Evolutionary conservation across 2,797 vertebrate species (phyloP).

Genomic region (Hydrocynus forskahlii): DNA sequence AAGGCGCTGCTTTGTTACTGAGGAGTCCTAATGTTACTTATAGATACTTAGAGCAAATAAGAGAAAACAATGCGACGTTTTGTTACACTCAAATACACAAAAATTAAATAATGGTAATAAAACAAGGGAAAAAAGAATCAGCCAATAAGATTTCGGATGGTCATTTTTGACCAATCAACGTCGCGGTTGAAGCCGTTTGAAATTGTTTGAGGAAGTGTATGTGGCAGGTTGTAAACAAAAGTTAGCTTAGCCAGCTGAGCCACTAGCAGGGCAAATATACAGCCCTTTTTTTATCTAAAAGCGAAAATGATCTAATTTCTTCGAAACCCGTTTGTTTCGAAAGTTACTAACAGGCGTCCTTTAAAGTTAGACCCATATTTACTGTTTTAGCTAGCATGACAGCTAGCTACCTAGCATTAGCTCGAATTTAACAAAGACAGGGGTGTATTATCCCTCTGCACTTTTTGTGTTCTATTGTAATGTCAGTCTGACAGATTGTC

Average conservation of each 20-base stretch:
- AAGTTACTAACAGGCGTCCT: not conserved
- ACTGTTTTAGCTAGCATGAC: not conserved
- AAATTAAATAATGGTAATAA: too few relatives aligned
- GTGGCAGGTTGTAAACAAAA: constrained; percentile 77
- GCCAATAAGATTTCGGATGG: constrained; percentile 61
- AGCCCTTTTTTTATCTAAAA: not conserved
- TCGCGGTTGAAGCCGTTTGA: constrained; percentile 69
- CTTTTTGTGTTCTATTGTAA: not conserved
- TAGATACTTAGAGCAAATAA: not conserved
- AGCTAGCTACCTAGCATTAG: not conserved
- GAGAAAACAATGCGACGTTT: too few relatives aligned
- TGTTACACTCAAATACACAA: too few relatives aligned
- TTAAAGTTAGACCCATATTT: too few relatives aligned
- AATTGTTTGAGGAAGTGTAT: constrained; percentile 80
- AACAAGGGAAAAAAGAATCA: not conserved
- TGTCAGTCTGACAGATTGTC: not conserved
- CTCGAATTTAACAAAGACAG: constrained; percentile 46
- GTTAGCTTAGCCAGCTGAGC: constrained; percentile 38
- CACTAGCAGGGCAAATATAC: not conserved
- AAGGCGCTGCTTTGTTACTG: not conserved
- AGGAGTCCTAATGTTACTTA: not conserved
- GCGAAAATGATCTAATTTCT: not conserved
- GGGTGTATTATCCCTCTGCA: not conserved
- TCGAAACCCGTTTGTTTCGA: constrained; percentile 20
- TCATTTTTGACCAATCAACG: constrained; percentile 68